Conservation (phyloP, 2,113 vertebrate species). For the Todiramphus saurophagus region DNA sequence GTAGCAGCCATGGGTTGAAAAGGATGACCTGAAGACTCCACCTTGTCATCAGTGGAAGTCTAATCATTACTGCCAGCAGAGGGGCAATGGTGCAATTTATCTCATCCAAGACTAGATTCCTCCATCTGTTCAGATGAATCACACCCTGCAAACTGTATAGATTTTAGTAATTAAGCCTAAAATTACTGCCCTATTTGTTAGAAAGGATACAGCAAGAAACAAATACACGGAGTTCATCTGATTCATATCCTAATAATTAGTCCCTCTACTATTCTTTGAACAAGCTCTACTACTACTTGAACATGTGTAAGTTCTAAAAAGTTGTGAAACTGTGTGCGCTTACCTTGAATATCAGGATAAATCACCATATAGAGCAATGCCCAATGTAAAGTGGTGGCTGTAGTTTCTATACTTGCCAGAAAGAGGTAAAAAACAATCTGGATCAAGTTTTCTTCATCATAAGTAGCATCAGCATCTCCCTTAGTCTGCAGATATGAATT, state of each 20-base stretch:
- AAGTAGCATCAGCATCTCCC: constrained; percentile 32
- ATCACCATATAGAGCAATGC: constrained; percentile 70
- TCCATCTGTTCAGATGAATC: neutral
- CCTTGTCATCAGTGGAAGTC: neutral
- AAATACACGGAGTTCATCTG: neutral
- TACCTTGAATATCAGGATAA: constrained; percentile 65
- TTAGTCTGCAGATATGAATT: constrained; percentile 27
- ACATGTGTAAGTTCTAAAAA: neutral
- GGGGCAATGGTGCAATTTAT: neutral
- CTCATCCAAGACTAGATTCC: neutral
- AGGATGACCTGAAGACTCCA: neutral
- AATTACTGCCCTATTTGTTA: neutral
- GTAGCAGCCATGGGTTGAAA: neutral
- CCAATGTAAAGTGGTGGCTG: constrained; percentile 64
- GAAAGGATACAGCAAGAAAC: neutral
- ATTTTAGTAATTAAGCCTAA: neutral
- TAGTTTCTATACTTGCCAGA: constrained; percentile 72
- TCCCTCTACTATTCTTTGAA: neutral
- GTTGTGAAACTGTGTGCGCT: neutral
- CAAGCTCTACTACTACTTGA: neutral
- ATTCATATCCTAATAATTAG: neutral
- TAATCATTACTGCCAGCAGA: neutral
- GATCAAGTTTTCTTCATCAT: constrained; percentile 66
- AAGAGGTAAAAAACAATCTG: constrained; percentile 60
- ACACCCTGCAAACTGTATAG: neutral